Evolutionary conservation across 2,797 vertebrate species (phyloP).

Genomic region (Mormyrops attenuatus): DNA sequence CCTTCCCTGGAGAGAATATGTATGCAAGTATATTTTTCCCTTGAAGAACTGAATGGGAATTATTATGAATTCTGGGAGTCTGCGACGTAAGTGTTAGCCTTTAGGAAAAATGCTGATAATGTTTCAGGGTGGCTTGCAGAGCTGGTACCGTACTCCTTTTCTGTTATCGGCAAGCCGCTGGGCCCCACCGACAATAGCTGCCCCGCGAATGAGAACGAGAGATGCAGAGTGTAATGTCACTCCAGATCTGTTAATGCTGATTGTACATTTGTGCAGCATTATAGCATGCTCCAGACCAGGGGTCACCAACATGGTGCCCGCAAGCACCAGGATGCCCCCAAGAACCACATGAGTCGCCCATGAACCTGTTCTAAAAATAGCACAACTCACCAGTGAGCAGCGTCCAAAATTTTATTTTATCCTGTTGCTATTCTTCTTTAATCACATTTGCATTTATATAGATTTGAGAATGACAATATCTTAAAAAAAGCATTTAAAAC

Average conservation of each 20-base stretch:
- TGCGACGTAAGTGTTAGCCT: constrained; percentile 10
- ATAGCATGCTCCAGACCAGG: neutral
- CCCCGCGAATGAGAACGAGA: neutral
- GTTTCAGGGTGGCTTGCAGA: neutral
- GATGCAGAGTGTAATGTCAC: neutral
- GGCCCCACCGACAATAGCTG: neutral
- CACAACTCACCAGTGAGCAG: no score
- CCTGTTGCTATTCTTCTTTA: no score
- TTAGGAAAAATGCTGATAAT: constrained; percentile 6
- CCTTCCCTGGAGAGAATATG: constrained; percentile 9
- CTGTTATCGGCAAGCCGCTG: neutral
- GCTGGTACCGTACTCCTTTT: neutral
- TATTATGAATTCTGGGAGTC: constrained; percentile 13
- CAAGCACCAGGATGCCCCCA: no score
- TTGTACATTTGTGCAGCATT: constrained; percentile 1
- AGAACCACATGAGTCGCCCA: no score
- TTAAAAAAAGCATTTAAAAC: no score
- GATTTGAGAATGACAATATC: no score
- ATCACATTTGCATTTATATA: no score
- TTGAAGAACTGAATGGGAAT: constrained; percentile 10
- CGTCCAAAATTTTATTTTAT: no score
- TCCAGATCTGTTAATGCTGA: constrained; percentile 11
- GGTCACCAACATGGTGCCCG: no score
- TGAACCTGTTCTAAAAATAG: no score
- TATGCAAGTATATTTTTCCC: neutral